These are phyloP conservation scores for Oxyura jamaicensis DNA, from an alignment of 2,113 vertebrate species.

Conservation along the genomic window DNA sequence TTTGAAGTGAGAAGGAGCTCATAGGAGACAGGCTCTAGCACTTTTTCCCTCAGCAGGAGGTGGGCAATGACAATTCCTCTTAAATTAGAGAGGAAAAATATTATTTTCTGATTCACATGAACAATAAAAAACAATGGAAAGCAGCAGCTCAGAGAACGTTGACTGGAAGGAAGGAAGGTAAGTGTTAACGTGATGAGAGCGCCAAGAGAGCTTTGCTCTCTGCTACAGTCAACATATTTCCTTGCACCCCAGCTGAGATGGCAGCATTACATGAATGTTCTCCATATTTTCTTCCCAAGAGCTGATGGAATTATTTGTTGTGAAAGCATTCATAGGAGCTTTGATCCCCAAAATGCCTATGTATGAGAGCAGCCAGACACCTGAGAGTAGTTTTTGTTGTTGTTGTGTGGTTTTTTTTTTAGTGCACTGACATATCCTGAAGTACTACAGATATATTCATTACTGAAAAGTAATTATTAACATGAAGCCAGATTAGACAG, in stretches of 20 bases:
- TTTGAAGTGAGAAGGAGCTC: conserved; percentile 50
- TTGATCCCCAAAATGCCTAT: conserved; percentile 43
- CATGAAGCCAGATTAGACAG: background rate
- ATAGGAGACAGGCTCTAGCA: conserved; percentile 34
- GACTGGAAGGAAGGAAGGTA: conserved; percentile 28
- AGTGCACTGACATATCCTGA: background rate
- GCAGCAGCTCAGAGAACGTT: conserved; percentile 37
- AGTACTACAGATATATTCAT: background rate
- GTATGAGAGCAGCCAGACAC: conserved; percentile 12
- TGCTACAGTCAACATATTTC: background rate
- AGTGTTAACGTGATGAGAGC: conserved; percentile 1
- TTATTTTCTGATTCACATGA: conserved; percentile 60
- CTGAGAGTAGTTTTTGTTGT: background rate
- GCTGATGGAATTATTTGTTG: conserved; percentile 46
- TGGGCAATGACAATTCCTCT: conserved; percentile 54
- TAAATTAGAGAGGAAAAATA: conserved; percentile 60
- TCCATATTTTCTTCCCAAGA: conserved; percentile 28
- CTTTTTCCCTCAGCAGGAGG: conserved; percentile 58
- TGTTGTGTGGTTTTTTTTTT: background rate
- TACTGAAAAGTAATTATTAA: background rate
- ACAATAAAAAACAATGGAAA: conserved; percentile 59
- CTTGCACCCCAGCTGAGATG: conserved; percentile 32
- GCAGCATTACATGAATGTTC: conserved; percentile 43
- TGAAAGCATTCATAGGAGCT: conserved; percentile 29
- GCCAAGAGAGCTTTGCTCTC: background rate